phyloP scores from a whole-genome alignment of 2,888 invertebrate species.

The Acheta domesticus region DNA sequence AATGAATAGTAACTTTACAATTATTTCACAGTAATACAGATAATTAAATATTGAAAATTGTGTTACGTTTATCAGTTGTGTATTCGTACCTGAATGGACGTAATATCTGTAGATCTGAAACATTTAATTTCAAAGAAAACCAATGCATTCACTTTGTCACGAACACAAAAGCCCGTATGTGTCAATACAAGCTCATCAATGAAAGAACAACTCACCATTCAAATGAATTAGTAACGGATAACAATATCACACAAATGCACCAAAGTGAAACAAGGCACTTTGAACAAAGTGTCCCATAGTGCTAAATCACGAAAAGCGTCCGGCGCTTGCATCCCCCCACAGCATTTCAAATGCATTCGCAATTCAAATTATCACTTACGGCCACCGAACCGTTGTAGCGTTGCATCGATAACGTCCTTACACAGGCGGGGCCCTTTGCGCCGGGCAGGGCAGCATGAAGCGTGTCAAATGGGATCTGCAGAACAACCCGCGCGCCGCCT shows the following conservation, averaged over 20 bases:
- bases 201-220: background rate
- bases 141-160: no score
- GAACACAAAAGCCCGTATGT: no score
- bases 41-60: no score
- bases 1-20: no score
- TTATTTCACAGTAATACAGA: no score
- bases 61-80: no score
- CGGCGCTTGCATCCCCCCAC: background rate
- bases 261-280: background rate
- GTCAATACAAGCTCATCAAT: no score
- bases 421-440: background rate
- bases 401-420: background rate
- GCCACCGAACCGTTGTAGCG: background rate
- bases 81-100: no score
- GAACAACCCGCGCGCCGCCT: background rate
- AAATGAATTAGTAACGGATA: background rate
- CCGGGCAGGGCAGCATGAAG: background rate
- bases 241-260: background rate
- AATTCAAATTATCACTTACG: background rate
- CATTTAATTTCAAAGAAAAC: no score
- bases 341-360: background rate
- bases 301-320: background rate
- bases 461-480: background rate
- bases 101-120: no score
- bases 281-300: no score